Percentiles rank a stretch among this genome's conserved stretches.
Evolutionary conservation across 2,888 invertebrate genomes (phyloP).

Genomic region (Melieria picta): DNA sequence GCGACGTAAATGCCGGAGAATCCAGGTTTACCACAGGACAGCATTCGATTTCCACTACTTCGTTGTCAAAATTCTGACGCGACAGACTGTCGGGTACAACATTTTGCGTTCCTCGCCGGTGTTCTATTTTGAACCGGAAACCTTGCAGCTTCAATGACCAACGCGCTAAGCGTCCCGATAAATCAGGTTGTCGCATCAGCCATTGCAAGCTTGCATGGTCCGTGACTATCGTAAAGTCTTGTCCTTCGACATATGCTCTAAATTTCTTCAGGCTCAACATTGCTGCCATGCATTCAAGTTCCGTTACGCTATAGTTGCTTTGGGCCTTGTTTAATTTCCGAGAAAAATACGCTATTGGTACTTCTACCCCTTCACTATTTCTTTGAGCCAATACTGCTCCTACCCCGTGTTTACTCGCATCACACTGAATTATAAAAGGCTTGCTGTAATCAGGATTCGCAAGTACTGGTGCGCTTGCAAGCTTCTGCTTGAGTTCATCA

Average conservation of each 20-base stretch:
- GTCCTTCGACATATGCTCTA: constrained; percentile 25
- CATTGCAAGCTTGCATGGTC: constrained; percentile 12
- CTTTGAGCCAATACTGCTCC: constrained; percentile 31
- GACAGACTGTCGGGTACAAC: constrained; percentile 32
- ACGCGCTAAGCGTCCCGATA: constrained; percentile 28
- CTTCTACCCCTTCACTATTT: constrained; percentile 25
- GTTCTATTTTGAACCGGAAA: constrained; percentile 29
- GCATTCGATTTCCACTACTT: constrained; percentile 6
- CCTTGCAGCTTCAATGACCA: constrained; percentile 33
- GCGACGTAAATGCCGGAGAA: neutral
- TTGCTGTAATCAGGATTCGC: constrained; percentile 30
- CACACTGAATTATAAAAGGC: constrained; percentile 33
- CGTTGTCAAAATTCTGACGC: constrained; percentile 23
- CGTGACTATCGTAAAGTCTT: constrained; percentile 22
- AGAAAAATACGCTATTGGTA: constrained; percentile 27
- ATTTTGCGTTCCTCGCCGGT: constrained; percentile 28
- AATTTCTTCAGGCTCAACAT: constrained; percentile 14
- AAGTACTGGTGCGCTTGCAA: constrained; percentile 16
- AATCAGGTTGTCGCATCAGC: constrained; percentile 29
- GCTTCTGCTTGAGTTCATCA: constrained; percentile 8
- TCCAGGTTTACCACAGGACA: constrained; percentile 24
- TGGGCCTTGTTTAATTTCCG: constrained; percentile 34
- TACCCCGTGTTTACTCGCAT: constrained; percentile 26
- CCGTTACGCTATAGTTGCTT: constrained; percentile 32
- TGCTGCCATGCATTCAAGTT: constrained; percentile 27